A percentile compares a stretch with the other conserved stretches of the same genome.
Evolutionary conservation across 2,888 invertebrate species (phyloP).

Genomic region (Dasysyrphus tricinctus): DNA sequence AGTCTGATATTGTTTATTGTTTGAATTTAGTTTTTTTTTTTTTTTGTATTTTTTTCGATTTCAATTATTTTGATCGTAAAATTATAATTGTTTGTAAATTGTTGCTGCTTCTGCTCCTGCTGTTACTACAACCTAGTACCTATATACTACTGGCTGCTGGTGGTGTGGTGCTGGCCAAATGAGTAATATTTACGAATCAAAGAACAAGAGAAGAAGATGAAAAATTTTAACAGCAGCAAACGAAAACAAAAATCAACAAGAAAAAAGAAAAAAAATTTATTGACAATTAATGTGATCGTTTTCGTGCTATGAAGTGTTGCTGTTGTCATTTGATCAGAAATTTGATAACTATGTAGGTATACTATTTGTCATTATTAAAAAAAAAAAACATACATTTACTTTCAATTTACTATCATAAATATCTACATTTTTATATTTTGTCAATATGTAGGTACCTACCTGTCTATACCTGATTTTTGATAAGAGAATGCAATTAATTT

Average conservation of each 20-base stretch:
- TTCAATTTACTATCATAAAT: slow-evolving; percentile 20
- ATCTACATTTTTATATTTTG: slow-evolving; percentile 1
- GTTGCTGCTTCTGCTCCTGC: background rate
- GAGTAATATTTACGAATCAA: slow-evolving; percentile 75
- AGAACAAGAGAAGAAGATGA: slow-evolving; percentile 74
- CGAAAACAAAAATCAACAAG: slow-evolving; percentile 75
- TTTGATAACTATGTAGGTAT: slow-evolving; percentile 76
- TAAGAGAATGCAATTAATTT: background rate
- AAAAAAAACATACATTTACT: slow-evolving; percentile 21
- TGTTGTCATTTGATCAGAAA: slow-evolving; percentile 76
- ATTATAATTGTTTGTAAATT: slow-evolving; percentile 19
- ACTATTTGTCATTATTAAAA: slow-evolving; percentile 57
- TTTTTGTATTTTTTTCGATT: background rate
- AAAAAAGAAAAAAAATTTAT: slow-evolving; percentile 74
- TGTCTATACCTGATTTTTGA: background rate
- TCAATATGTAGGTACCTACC: background rate
- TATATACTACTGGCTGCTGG: background rate
- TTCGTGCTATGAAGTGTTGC: slow-evolving; percentile 76
- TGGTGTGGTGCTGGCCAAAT: slow-evolving; percentile 54
- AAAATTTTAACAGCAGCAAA: slow-evolving; percentile 74
- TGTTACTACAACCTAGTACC: background rate
- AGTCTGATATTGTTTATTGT: slow-evolving; percentile 37
- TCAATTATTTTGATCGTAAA: slow-evolving; percentile 38
- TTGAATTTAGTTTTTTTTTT: slow-evolving; percentile 25
- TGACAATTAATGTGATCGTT: slow-evolving; percentile 75